Evolutionary conservation across 92 coral and sea anemone species (phyloP).

Genomic region (Parazoanthus swiftii): DNA sequence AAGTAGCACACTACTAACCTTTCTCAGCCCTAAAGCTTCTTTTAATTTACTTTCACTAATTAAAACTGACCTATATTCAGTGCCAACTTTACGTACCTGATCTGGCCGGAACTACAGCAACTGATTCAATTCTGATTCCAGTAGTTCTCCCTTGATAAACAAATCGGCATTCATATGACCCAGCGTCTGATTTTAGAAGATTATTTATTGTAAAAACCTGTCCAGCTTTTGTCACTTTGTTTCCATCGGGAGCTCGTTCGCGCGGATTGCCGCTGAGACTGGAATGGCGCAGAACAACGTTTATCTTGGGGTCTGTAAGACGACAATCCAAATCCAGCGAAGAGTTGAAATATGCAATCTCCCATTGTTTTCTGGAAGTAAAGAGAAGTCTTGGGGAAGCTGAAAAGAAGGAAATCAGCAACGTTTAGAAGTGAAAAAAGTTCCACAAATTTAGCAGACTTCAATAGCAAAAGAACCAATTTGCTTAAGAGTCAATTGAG

Average conservation of each 20-base stretch:
- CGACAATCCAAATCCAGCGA: slow-evolving; percentile 63
- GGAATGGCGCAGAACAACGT: slow-evolving; percentile 38
- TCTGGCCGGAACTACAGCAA: not conserved
- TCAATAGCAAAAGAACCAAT: too few relatives aligned
- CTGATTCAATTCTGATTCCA: not conserved
- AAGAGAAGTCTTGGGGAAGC: not conserved
- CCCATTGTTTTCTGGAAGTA: too few relatives aligned
- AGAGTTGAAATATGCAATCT: not conserved
- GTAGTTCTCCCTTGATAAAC: not conserved
- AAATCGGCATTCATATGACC: slow-evolving; percentile 40
- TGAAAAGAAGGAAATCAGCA: not conserved
- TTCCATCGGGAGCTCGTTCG: slow-evolving; percentile 43
- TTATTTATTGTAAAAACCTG: slow-evolving; percentile 59
- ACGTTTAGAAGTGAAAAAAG: too few relatives aligned
- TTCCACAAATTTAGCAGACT: too few relatives aligned
- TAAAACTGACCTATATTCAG: too few relatives aligned
- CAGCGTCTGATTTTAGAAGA: slow-evolving; percentile 10
- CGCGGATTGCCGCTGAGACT: not conserved
- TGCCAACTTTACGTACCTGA: not conserved
- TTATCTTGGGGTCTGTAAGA: slow-evolving; percentile 35
- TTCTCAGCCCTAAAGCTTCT: too few relatives aligned
- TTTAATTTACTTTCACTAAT: too few relatives aligned
- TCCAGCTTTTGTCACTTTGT: slow-evolving; percentile 55
- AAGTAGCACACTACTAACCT: not conserved
- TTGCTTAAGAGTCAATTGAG: too few relatives aligned